Percentiles rank a stretch among this genome's conserved stretches.
These are phyloP conservation scores for Agrilus cyanescens DNA, from an alignment of 2,888 invertebrate genomes.

Conservation along the genomic window DNA sequence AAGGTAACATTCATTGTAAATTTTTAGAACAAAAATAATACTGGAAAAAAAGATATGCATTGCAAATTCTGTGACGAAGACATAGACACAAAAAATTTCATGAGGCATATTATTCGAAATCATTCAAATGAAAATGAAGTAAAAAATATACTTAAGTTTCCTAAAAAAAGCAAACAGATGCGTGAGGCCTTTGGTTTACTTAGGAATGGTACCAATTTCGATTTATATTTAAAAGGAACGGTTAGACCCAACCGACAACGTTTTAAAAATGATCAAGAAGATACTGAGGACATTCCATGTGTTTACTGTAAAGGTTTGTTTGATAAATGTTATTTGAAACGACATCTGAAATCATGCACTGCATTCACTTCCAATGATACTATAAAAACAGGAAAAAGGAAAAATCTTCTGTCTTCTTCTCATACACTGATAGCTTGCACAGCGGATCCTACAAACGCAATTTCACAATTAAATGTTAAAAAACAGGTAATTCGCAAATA, in stretches of 20 bases:
- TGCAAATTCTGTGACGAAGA: conserved; percentile 14
- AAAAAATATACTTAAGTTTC: conserved; percentile 7
- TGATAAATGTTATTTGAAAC: conserved; percentile 1
- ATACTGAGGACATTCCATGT: conserved; percentile 2
- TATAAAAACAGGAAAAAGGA: neutral
- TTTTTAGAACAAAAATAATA: neutral
- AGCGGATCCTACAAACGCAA: neutral
- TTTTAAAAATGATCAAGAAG: neutral
- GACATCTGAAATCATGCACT: conserved; percentile 1
- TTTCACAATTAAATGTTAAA: conserved; percentile 5
- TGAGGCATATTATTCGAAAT: conserved; percentile 10
- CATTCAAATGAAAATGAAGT: conserved; percentile 9
- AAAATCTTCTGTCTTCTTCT: conserved; percentile 1
- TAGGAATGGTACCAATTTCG: conserved; percentile 1
- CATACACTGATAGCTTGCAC: conserved; percentile 4
- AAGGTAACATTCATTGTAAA: too few species aligned
- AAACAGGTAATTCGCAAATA: conserved; percentile 2
- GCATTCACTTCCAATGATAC: neutral
- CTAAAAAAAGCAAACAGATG: conserved; percentile 10
- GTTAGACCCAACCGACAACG: conserved; percentile 1
- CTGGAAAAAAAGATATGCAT: conserved; percentile 9
- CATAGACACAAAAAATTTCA: conserved; percentile 12
- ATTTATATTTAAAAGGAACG: conserved; percentile 1
- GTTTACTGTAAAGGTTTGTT: conserved; percentile 3
- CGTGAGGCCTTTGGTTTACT: conserved; percentile 2